Evolutionary conservation across 2,888 invertebrate genomes (phyloP).

Genomic region (Gisinianus flammeolus): DNA sequence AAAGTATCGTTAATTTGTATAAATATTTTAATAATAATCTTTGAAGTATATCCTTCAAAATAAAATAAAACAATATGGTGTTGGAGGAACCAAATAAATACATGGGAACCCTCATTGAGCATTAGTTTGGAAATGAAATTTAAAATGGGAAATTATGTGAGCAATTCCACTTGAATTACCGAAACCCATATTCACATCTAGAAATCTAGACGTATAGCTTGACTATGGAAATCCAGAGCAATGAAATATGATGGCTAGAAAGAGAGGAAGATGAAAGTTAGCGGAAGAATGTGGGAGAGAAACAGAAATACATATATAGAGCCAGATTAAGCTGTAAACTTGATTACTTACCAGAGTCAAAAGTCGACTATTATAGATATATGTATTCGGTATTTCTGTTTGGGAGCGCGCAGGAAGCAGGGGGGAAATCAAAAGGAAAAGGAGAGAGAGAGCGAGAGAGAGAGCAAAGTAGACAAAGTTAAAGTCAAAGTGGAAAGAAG

Average conservation of each 20-base stretch:
- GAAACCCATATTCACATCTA: background rate
- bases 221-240: background rate
- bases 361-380: background rate
- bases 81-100: too few species aligned
- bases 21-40: too few species aligned
- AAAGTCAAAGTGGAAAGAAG: background rate
- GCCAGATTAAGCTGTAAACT: conserved; percentile 37
- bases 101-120: too few species aligned
- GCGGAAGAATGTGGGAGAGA: background rate
- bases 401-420: background rate
- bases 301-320: background rate
- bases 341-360: conserved; percentile 4
- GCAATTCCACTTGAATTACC: background rate
- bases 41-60: too few species aligned
- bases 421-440: background rate
- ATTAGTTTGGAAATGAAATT: background rate
- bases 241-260: background rate
- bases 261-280: background rate
- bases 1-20: too few species aligned
- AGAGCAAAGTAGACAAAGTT: too few species aligned
- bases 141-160: background rate
- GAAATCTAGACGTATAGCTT: background rate
- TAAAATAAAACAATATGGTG: too few species aligned
- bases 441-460: background rate
- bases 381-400: background rate